phyloP scores from a whole-genome alignment of 1,140 invertebrate genomes.

The Euschistus heros region DNA sequence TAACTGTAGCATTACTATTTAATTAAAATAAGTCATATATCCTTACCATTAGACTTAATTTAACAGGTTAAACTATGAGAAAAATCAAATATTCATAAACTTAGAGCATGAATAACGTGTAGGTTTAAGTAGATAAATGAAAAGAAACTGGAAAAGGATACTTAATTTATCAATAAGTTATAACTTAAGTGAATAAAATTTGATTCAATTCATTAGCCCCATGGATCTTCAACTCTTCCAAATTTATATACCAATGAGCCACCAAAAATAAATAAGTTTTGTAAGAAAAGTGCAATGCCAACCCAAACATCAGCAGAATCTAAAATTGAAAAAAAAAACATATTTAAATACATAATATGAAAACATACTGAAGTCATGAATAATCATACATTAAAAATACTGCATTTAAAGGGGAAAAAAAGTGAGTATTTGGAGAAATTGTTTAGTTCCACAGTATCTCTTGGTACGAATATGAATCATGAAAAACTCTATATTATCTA shows the following conservation, averaged over 20 bases:
- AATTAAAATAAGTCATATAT: no score
- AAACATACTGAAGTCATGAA: not conserved
- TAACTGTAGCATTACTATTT: no score
- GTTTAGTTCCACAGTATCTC: not conserved
- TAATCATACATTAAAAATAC: not conserved
- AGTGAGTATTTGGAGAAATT: no score
- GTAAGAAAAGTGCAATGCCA: conserved; percentile 84
- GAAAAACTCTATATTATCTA: not conserved
- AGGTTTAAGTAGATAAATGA: no score
- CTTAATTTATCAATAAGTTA: no score
- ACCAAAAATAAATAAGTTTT: conserved; percentile 91
- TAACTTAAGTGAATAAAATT: no score
- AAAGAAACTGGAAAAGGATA: no score
- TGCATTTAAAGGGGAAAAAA: no score
- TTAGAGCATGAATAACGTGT: no score
- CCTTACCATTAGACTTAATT: no score
- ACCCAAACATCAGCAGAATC: conserved; percentile 48
- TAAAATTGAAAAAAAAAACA: conserved; percentile 20
- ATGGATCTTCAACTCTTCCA: conserved; percentile 80
- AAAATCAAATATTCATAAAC: no score
- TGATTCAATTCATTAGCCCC: conserved; percentile 36
- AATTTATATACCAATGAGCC: conserved; percentile 88
- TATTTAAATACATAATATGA: not conserved
- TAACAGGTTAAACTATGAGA: no score
- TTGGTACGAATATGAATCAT: not conserved